Conservation (phyloP, 2,113 vertebrate species). For the Tyrannus savana region DNA sequence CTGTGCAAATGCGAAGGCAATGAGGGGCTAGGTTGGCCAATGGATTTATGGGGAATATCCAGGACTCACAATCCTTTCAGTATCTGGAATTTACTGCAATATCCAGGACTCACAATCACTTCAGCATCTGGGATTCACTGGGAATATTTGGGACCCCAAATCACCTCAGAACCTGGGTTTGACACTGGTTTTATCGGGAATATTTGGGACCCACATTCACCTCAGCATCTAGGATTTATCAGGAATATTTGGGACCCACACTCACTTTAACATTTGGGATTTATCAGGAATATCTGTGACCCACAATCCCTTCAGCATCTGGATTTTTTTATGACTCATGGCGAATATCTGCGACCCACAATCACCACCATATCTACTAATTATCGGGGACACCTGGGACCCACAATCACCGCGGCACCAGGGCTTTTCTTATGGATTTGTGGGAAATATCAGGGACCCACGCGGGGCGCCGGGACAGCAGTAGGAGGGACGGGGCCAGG, state of each 20-base stretch:
- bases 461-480: background rate
- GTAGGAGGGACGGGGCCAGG: too few species aligned
- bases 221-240: background rate
- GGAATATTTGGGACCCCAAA: background rate
- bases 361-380: background rate
- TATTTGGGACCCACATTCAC: too few species aligned
- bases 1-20: rapidly evolving
- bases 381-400: rapidly evolving
- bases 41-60: background rate
- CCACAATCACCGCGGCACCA: background rate
- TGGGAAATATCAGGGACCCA: too few species aligned
- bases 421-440: too few species aligned
- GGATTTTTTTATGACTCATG: background rate
- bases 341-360: background rate
- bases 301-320: background rate
- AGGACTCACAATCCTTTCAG: rapidly evolving
- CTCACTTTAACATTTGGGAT: background rate
- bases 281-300: background rate
- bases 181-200: background rate
- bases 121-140: background rate
- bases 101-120: too few species aligned
- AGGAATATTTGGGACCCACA: background rate
- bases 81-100: too few species aligned
- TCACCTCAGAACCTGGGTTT: background rate
- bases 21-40: rapidly evolving